phyloP scores from a whole-genome alignment of 1,140 invertebrate genomes.

The Drosophila guanche region DNA sequence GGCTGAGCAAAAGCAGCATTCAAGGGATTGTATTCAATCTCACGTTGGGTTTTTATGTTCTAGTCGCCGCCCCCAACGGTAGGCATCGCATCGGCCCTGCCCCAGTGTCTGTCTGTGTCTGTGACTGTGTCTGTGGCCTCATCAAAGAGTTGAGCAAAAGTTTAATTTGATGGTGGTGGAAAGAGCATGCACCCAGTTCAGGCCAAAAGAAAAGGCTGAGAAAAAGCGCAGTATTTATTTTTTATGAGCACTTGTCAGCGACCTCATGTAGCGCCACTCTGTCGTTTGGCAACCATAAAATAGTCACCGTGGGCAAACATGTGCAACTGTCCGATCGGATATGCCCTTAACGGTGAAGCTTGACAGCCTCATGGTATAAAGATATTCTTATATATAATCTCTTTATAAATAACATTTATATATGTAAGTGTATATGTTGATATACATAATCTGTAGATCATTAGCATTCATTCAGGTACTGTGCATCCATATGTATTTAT shows the following conservation, averaged over 20 bases:
- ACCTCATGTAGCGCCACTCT: slow-evolving; percentile 64
- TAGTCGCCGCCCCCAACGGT: slow-evolving; percentile 28
- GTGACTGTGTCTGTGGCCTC: slow-evolving; percentile 22
- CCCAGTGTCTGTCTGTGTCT: slow-evolving; percentile 2
- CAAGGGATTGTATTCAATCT: slow-evolving; percentile 46
- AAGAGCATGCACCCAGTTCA: slow-evolving; percentile 18
- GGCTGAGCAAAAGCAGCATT: slow-evolving; percentile 30
- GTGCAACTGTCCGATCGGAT: not conserved
- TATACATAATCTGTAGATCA: no score
- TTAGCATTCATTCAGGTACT: no score
- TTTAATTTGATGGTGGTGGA: slow-evolving; percentile 22
- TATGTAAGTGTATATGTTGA: no score
- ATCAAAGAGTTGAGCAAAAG: slow-evolving; percentile 46
- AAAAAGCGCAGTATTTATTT: slow-evolving; percentile 61
- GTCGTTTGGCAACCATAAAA: slow-evolving; percentile 17
- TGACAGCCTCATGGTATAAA: no score
- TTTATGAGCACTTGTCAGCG: slow-evolving; percentile 69
- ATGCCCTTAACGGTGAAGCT: not conserved
- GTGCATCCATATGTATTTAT: no score
- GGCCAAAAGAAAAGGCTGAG: slow-evolving; percentile 30
- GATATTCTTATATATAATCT: no score
- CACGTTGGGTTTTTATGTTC: slow-evolving; percentile 56
- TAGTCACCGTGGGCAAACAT: slow-evolving; percentile 33
- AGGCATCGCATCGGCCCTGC: slow-evolving; percentile 7
- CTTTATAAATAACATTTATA: no score